Evolutionary conservation across 2,797 vertebrate species (phyloP).

Genomic region (Phaenicophaeus curvirostris): DNA sequence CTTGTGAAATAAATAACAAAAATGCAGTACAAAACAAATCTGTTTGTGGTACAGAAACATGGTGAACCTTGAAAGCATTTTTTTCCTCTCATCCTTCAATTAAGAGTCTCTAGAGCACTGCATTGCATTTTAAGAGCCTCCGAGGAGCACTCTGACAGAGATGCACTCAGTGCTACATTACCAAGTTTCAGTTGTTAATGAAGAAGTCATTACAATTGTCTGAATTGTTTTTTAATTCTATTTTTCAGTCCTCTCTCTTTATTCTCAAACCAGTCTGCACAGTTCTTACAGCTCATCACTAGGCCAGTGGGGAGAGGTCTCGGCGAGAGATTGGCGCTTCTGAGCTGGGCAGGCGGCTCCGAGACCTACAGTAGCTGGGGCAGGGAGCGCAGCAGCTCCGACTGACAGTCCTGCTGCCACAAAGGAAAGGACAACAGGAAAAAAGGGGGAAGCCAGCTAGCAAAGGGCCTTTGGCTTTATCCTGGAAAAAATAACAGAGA

Average conservation of each 20-base stretch:
- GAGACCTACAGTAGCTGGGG: slow-evolving; percentile 60
- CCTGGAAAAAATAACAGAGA: slow-evolving; percentile 77
- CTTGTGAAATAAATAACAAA: slow-evolving; percentile 70
- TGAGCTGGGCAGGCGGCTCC: slow-evolving; percentile 68
- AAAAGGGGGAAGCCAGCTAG: slow-evolving; percentile 64
- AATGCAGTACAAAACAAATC: slow-evolving; percentile 71
- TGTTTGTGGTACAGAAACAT: slow-evolving; percentile 64
- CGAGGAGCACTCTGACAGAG: slow-evolving; percentile 52
- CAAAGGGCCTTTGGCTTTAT: slow-evolving; percentile 75
- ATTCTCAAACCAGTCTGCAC: slow-evolving; percentile 75
- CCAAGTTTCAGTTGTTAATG: slow-evolving; percentile 56
- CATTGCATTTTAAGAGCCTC: slow-evolving; percentile 53
- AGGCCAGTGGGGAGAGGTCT: slow-evolving; percentile 71
- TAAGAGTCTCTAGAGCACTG: slow-evolving; percentile 70
- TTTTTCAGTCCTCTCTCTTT: slow-evolving; percentile 74
- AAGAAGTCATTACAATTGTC: slow-evolving; percentile 61
- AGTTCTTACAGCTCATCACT: slow-evolving; percentile 75
- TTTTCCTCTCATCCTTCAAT: slow-evolving; percentile 32
- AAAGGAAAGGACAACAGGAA: slow-evolving; percentile 67
- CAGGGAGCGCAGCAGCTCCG: slow-evolving; percentile 62
- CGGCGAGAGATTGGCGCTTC: slow-evolving; percentile 71
- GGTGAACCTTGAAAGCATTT: slow-evolving; percentile 68
- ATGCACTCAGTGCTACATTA: neutral
- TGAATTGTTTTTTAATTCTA: slow-evolving; percentile 39
- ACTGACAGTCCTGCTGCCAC: slow-evolving; percentile 74